Base-by-base conservation (phyloP, 2,888 invertebrate species). In the Helobdella robusta region DNA sequence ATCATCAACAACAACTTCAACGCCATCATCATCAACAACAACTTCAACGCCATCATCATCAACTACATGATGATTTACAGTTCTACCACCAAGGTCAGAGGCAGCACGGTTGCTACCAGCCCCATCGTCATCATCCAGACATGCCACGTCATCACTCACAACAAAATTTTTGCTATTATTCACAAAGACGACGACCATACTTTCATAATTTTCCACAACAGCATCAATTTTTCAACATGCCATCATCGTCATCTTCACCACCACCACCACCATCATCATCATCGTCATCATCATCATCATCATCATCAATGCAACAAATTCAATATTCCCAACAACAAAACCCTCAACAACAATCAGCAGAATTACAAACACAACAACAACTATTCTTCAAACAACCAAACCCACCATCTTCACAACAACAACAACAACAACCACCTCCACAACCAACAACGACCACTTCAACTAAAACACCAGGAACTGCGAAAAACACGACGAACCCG, bases 371-470 rank as follows among this genome's bases (percentile, higher is more conserved):
- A 40, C n/a, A 11, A 40, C 44, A 15, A 15, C 11, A 11, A n/a
- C n/a, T n/a, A 40, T 40, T n/a, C 11, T n/a, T 40, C 11, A 40
- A 40, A 40, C n/a, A 15, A 40, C 44, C 44, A 40, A n/a, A 11
- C n/a, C 44, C 44, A n/a, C 44, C 44, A 40, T 40, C 44, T 15
- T 40, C n/a, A 15, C 44, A 11, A 40, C 44, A 40, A 15, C n/a
- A 40, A 15, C 44, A n/a, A 15, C 44, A 50, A 15, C 48, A 62
- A 34, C 62, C 48, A 20, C 36, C 50, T 18, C 15, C 50, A 46
- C 50, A 62, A 34, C 46, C 50, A 15, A 62, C 62, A 3, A 62
- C 62, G 18, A 50, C 50, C 50, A 62, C 62, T n/a, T n/a, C n/a
- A n/a, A n/a, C n/a, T n/a, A n/a, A n/a, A n/a, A n/a, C n/a, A n/a